These are phyloP conservation scores for Desoria tigrina DNA, from an alignment of 2,888 invertebrate genomes.

Conservation along the genomic window DNA sequence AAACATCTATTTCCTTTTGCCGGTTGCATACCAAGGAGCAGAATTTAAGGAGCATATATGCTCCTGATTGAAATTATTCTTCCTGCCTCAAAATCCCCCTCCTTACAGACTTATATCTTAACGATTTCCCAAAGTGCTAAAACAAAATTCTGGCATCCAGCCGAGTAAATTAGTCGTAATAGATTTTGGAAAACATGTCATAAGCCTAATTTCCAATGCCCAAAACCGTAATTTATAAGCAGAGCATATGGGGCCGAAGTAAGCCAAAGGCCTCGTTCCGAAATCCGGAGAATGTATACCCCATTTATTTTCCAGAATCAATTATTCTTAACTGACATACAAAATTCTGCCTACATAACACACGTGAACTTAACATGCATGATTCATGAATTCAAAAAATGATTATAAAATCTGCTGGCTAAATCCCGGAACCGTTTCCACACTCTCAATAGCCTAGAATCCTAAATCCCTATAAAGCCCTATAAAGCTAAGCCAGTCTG, in stretches of 20 bases:
- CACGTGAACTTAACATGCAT: neutral
- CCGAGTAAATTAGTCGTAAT: slow-evolving; percentile 43
- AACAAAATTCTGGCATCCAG: slow-evolving; percentile 11
- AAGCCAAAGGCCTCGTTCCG: neutral
- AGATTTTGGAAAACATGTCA: slow-evolving; percentile 49
- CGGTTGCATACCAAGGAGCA: neutral
- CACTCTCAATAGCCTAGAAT: too few relatives aligned
- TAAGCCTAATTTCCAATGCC: slow-evolving; percentile 46
- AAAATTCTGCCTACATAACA: neutral
- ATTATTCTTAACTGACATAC: too few relatives aligned
- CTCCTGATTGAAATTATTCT: neutral
- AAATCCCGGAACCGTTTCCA: too few relatives aligned
- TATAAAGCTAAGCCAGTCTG: too few relatives aligned
- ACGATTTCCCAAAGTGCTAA: slow-evolving; percentile 13
- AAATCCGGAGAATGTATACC: too few relatives aligned
- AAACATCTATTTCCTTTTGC: neutral
- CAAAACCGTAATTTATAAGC: slow-evolving; percentile 17
- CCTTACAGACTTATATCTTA: neutral
- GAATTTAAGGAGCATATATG: neutral
- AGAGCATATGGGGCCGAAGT: neutral
- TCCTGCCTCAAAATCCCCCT: too few relatives aligned
- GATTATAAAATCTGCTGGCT: too few relatives aligned
- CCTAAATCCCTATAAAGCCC: too few relatives aligned
- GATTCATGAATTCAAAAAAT: too few relatives aligned
- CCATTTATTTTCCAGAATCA: too few relatives aligned